Conservation (phyloP, 1,140 invertebrate species). For the Drosophila nebulosa region DNA sequence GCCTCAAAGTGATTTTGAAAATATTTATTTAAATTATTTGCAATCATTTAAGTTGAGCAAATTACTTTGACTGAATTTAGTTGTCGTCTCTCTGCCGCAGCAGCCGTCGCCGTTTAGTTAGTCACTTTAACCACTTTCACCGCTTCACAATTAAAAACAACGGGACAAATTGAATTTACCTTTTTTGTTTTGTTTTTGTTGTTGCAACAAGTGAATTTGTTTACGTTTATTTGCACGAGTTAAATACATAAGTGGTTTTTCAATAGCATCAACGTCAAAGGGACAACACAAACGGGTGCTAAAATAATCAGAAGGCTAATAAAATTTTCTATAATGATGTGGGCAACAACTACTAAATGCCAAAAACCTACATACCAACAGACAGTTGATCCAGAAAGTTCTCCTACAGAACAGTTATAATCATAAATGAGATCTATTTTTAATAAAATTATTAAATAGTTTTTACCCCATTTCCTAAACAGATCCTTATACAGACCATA, state of each 20-base stretch:
- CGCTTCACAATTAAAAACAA: constrained; percentile 14
- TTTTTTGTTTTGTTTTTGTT: constrained; percentile 34
- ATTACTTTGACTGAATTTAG: neutral
- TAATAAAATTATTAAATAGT: too few species aligned
- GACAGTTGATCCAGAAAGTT: neutral
- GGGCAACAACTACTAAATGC: constrained; percentile 24
- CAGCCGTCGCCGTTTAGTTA: too few species aligned
- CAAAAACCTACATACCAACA: neutral
- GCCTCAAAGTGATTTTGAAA: neutral
- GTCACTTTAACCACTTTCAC: constrained; percentile 13
- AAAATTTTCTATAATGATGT: constrained; percentile 68
- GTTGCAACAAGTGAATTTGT: constrained; percentile 50
- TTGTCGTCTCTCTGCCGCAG: neutral
- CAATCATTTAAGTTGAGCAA: neutral
- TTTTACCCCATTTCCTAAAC: too few species aligned
- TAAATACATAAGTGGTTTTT: constrained; percentile 2
- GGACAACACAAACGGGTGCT: constrained; percentile 50
- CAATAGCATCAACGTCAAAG: constrained; percentile 43
- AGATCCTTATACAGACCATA: too few species aligned
- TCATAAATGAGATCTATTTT: too few species aligned
- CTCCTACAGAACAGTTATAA: neutral
- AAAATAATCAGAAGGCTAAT: constrained; percentile 75
- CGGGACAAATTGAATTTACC: neutral
- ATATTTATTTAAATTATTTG: neutral
- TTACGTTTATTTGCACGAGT: constrained; percentile 11